These are phyloP conservation scores for Cnemophilus loriae DNA, from an alignment of 2,113 vertebrate genomes.

Conservation along the genomic window DNA sequence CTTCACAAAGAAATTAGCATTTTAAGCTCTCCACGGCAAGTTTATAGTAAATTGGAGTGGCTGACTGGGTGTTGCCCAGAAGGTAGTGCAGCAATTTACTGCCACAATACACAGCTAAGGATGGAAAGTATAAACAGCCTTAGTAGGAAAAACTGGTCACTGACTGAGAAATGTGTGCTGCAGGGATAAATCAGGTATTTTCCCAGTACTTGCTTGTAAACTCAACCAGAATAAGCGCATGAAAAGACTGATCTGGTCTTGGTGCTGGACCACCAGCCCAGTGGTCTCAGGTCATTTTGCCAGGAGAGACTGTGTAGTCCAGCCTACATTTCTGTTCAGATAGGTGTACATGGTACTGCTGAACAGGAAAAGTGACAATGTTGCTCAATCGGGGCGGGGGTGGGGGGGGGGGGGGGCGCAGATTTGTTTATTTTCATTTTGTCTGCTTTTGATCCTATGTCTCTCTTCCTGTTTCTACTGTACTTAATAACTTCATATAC, in stretches of 20 bases:
- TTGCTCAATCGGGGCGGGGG: rapidly evolving
- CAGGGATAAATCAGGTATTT: neutral
- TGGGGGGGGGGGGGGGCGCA: too few relatives aligned
- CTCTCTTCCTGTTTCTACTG: neutral
- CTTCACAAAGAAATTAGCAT: neutral
- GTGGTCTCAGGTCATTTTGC: neutral
- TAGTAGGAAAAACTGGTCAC: neutral
- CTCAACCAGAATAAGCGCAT: neutral
- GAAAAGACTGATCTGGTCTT: neutral
- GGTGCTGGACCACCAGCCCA: neutral
- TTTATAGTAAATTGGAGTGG: neutral
- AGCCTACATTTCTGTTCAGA: neutral
- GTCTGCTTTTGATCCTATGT: neutral
- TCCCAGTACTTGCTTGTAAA: neutral
- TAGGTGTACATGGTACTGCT: neutral
- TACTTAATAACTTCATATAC: neutral
- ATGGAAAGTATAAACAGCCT: neutral
- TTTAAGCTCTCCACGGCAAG: neutral
- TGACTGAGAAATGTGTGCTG: neutral
- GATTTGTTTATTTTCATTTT: neutral
- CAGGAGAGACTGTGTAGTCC: neutral
- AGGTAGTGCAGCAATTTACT: neutral
- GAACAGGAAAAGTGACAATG: neutral
- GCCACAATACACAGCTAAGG: neutral
- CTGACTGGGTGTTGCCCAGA: neutral